These are phyloP conservation scores for Smutsia temminckii DNA, from an alignment of 2,797 vertebrate species.

Conservation along the genomic window DNA sequence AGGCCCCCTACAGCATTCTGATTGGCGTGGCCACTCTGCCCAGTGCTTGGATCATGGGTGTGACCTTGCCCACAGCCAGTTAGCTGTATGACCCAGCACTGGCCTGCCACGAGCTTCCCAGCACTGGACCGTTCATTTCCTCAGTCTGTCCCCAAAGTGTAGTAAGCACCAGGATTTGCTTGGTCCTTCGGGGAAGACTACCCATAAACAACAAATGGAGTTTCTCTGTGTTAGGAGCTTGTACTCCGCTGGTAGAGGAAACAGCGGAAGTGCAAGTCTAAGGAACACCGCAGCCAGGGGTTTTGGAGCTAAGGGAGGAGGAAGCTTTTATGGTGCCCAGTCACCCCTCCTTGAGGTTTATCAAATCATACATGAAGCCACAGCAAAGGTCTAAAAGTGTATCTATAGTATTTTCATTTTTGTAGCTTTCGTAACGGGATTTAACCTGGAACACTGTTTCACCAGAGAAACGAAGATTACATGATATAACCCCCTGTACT, in stretches of 20 bases:
- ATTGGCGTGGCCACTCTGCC: background rate
- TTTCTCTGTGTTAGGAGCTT: background rate
- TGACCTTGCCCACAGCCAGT: background rate
- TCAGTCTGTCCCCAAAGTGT: background rate
- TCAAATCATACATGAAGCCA: accelerated
- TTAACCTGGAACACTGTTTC: constrained; percentile 66
- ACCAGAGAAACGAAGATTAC: constrained; percentile 47
- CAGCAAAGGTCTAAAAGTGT: background rate
- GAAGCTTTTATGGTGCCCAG: background rate
- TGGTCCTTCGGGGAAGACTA: background rate
- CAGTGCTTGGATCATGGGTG: no score
- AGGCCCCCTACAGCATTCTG: background rate
- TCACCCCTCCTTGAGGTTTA: background rate
- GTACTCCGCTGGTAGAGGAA: background rate
- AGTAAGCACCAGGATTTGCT: background rate
- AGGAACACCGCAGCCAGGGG: background rate
- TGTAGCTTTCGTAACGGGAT: constrained; percentile 69
- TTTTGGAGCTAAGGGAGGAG: background rate
- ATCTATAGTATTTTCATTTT: background rate
- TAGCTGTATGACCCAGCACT: background rate
- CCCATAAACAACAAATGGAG: background rate
- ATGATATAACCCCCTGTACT: background rate
- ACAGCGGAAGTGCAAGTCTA: background rate
- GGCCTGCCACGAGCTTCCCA: background rate
- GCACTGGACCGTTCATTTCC: accelerated